These are phyloP conservation scores for Megathymus violae DNA, from an alignment of 1,140 invertebrate genomes.

Conservation along the genomic window DNA sequence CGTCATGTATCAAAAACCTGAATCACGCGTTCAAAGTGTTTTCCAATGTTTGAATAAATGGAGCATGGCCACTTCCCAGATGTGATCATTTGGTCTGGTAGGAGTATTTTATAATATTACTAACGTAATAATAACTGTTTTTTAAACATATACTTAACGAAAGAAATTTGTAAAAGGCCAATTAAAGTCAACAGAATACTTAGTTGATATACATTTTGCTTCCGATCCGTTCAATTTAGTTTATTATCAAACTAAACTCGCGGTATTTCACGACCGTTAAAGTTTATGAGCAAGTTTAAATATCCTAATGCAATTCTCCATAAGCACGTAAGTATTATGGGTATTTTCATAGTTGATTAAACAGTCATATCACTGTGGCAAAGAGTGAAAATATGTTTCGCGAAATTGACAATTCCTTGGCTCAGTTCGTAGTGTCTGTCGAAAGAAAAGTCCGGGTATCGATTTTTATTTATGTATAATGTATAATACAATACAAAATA, in stretches of 20 bases:
- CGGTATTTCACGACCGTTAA: constrained; percentile 19
- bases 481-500: too few relatives aligned
- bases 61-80: too few relatives aligned
- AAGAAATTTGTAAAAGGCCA: not conserved
- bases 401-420: not conserved
- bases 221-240: constrained; percentile 20
- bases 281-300: constrained; percentile 27
- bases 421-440: too few relatives aligned
- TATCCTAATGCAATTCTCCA: constrained; percentile 22
- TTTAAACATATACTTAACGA: not conserved
- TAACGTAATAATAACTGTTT: too few relatives aligned
- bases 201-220: constrained; percentile 4
- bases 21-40: too few relatives aligned
- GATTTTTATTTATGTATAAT: too few relatives aligned
- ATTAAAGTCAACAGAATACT: constrained; percentile 1
- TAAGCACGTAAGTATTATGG: constrained; percentile 9
- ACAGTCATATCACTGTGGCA: not conserved
- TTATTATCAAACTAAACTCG: constrained; percentile 25
- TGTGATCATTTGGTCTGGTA: too few relatives aligned
- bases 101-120: too few relatives aligned
- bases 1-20: too few relatives aligned
- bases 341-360: constrained; percentile 11
- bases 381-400: not conserved
- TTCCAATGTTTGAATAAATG: too few relatives aligned
- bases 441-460: too few relatives aligned